Base-by-base conservation (phyloP, 2,888 invertebrate species). In the Octonoba sinensis region DNA sequence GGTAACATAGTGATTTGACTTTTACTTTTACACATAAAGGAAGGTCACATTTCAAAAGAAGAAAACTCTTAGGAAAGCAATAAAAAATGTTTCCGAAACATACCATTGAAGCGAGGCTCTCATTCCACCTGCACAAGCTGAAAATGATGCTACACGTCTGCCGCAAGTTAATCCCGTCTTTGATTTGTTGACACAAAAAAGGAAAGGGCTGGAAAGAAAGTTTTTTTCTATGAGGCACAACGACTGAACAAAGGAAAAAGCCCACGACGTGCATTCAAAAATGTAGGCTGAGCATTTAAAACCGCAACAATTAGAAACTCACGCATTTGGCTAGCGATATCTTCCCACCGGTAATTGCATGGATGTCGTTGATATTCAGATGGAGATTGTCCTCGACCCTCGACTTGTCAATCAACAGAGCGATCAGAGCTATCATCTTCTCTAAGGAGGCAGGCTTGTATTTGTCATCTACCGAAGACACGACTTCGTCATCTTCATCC, bases 341-440 rank as follows among this genome's bases (percentile, higher is more conserved):
- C 91, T 96, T 96, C 84, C 95, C 95, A 75, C 95, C 95, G 24
- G 95, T 92, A 36, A 96, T 91, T 1, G 95, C 94, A 86, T 92
- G 92, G 71, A 94, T 93, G 88, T 96, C 96, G 72, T 92, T 92
- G 44, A 93, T 92, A 15, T 93, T 92, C 44, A 97, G 89, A 66
- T 93, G 92, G 27, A 97, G 90, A 84, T 88, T 88, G 84, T 91
- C 93, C 87, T 93, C 93, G 8, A 93, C 90, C 1, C 96, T 90
- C 54, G 96, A 96, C 84, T 95, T 93, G 88, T 97, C 97, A 51
- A 96, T 95, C 18, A 97, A 90, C 2, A 93, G 93, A 0, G 95
- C 95, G 46, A 96, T 94, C 15, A 97, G 89, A 15, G 96, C 94
- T 85, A 97, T 95, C 97, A 97, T 97, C 90, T 97, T 97, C 89